Conservation (phyloP, 2,113 vertebrate species). For the Benitochromis conjunctus region DNA sequence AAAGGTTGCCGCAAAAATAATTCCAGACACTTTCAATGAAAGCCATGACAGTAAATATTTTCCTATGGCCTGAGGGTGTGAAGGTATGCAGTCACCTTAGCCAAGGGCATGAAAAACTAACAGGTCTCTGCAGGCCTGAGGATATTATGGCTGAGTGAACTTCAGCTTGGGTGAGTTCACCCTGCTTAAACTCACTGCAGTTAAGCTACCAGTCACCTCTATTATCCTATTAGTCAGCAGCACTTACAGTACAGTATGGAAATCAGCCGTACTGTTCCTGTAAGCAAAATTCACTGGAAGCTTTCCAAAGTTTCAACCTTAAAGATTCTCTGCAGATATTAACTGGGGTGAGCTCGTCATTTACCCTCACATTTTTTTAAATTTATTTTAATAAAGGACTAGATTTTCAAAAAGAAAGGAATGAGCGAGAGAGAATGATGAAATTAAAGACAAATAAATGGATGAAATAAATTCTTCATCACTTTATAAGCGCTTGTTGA, state of each 20-base stretch:
- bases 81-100: neutral
- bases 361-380: neutral
- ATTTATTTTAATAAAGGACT: neutral
- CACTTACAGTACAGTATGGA: neutral
- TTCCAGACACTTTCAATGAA: neutral
- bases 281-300: neutral
- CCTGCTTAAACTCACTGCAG: neutral
- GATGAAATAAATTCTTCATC: neutral
- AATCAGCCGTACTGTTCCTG: neutral
- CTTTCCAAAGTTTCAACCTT: neutral
- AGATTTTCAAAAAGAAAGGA: neutral
- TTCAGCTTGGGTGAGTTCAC: neutral
- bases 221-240: slow-evolving; percentile 31
- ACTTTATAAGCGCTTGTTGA: neutral
- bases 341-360: neutral
- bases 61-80: neutral
- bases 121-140: slow-evolving; percentile 13
- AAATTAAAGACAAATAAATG: neutral
- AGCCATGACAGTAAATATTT: neutral
- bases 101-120: neutral
- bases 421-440: neutral
- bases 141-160: slow-evolving; percentile 25
- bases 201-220: slow-evolving; percentile 28
- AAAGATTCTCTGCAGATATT: neutral
- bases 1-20: neutral